Conservation (phyloP, 1,140 invertebrate genomes). For the Zaprionus tsacasi region DNA sequence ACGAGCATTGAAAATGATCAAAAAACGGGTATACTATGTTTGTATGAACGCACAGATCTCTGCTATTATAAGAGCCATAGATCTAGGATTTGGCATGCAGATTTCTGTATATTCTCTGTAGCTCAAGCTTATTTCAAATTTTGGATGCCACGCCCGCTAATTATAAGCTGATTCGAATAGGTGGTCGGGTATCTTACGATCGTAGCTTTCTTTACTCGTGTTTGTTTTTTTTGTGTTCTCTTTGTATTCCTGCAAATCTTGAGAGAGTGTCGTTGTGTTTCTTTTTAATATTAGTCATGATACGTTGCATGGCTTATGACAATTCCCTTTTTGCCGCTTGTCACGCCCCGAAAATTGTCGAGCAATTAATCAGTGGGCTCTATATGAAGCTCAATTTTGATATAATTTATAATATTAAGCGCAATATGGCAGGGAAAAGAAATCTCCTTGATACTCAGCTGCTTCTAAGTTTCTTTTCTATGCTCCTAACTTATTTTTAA, state of each 20-base stretch:
- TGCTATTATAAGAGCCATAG: too few species aligned
- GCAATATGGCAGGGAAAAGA: neutral
- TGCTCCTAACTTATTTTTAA: neutral
- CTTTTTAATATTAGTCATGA: slow-evolving; percentile 61
- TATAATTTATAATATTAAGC: slow-evolving; percentile 1
- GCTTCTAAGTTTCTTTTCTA: neutral
- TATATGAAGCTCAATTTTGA: neutral
- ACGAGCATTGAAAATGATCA: too few species aligned
- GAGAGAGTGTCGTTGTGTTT: neutral
- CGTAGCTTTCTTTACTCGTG: neutral
- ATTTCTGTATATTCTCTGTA: too few species aligned
- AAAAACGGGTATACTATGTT: too few species aligned
- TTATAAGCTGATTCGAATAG: too few species aligned
- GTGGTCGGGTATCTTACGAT: too few species aligned
- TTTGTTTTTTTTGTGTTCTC: neutral
- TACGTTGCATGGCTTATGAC: slow-evolving; percentile 59
- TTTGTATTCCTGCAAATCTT: slow-evolving; percentile 9
- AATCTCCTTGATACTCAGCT: neutral
- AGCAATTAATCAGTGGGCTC: slow-evolving; percentile 55
- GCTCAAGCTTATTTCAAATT: too few species aligned
- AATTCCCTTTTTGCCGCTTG: slow-evolving; percentile 53
- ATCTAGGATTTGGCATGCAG: too few species aligned
- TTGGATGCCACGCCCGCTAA: too few species aligned
- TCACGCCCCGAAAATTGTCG: slow-evolving; percentile 56
- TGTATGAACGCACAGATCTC: too few species aligned